A percentile compares a stretch with the other conserved stretches of the same genome.
These are phyloP conservation scores for Salmo trutta DNA, from an alignment of 2,797 vertebrate species.

Conservation along the genomic window DNA sequence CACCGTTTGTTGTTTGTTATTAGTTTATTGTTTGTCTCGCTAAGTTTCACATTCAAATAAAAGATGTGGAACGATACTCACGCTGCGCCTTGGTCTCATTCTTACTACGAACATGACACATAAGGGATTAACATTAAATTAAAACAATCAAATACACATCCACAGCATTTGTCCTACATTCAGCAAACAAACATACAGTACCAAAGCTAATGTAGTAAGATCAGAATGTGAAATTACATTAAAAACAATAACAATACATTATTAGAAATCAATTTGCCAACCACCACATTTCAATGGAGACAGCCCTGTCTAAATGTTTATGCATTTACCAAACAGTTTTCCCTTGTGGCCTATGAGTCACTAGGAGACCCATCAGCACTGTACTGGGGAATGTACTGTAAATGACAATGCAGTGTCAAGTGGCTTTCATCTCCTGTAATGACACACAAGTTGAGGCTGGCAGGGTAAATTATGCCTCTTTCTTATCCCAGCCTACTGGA, in stretches of 20 bases:
- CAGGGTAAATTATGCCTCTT: background rate
- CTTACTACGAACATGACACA: no score
- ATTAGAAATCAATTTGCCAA: background rate
- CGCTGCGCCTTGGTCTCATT: no score
- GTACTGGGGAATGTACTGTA: conserved; percentile 29
- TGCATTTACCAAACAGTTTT: background rate
- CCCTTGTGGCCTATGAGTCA: conserved; percentile 10
- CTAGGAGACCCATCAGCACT: background rate
- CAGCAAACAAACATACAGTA: background rate
- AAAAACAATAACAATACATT: background rate
- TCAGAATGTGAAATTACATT: background rate
- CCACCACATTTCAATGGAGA: conserved; percentile 1
- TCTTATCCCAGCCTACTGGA: background rate
- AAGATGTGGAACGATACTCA: no score
- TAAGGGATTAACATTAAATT: background rate
- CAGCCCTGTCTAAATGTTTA: background rate
- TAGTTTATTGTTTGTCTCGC: no score
- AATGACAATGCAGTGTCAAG: conserved; percentile 28
- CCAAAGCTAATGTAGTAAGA: background rate
- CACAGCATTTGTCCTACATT: background rate
- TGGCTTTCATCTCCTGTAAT: conserved; percentile 29
- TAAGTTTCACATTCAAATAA: no score
- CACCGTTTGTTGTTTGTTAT: no score
- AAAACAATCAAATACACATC: background rate
- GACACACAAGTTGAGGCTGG: conserved; percentile 16